Evolutionary conservation across 2,888 invertebrate genomes (phyloP).

Genomic region (Meiosimyza platycephala): DNA sequence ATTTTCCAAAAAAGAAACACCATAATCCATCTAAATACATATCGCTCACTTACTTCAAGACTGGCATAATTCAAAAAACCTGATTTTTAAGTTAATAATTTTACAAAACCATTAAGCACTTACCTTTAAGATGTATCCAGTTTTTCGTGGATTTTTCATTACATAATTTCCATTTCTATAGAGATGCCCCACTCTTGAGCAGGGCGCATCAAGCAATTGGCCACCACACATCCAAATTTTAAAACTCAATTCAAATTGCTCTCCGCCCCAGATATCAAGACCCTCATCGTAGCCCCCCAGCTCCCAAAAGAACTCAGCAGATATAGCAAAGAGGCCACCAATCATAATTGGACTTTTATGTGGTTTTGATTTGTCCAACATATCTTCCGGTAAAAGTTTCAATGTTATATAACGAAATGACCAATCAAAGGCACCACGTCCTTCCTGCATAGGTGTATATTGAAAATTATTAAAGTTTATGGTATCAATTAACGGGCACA

Average conservation of each 20-base stretch:
- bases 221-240: slow-evolving; percentile 99
- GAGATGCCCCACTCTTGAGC: slow-evolving; percentile 92
- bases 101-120: too few species aligned
- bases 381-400: slow-evolving; percentile 71
- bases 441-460: slow-evolving; percentile 89
- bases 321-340: slow-evolving; percentile 96
- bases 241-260: slow-evolving; percentile 97
- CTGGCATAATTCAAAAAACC: too few species aligned
- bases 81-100: too few species aligned
- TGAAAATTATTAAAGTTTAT: slow-evolving; percentile 91
- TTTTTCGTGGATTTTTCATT: slow-evolving; percentile 91
- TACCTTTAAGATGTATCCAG: slow-evolving; percentile 80
- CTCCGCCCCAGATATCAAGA: slow-evolving; percentile 97
- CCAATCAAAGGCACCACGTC: slow-evolving; percentile 98
- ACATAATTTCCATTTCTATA: slow-evolving; percentile 82
- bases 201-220: slow-evolving; percentile 91
- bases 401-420: slow-evolving; percentile 96
- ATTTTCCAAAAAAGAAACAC: not conserved
- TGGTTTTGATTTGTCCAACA: slow-evolving; percentile 60
- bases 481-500: slow-evolving; percentile 98
- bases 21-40: too few species aligned
- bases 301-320: slow-evolving; percentile 94
- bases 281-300: slow-evolving; percentile 94
- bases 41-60: too few species aligned
- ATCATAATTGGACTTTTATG: slow-evolving; percentile 95